Conservation (phyloP, 35 echinoderm and acorn worm species). For the Heliocidaris erythrogramma region DNA sequence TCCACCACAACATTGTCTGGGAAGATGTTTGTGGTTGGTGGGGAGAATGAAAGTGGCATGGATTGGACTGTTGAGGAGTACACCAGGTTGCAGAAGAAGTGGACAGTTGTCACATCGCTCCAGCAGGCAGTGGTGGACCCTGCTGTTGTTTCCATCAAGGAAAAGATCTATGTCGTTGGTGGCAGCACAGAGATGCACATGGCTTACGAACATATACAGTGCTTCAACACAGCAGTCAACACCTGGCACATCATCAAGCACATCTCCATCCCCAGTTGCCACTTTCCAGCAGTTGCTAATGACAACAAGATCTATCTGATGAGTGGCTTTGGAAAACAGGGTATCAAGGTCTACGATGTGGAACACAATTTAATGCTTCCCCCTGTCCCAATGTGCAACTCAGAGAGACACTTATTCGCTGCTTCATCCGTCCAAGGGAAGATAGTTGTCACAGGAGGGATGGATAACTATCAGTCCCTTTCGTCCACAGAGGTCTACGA, state of each 20-base stretch:
- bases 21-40: constrained; percentile 61
- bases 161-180: constrained; percentile 68
- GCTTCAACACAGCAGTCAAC: constrained; percentile 47
- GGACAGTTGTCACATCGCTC: constrained; percentile 59
- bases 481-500: constrained; percentile 49
- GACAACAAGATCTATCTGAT: constrained; percentile 68
- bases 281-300: constrained; percentile 60
- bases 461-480: constrained; percentile 63
- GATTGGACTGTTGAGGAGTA: constrained; percentile 62
- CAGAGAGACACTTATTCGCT: constrained; percentile 74
- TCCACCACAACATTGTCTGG: constrained; percentile 27
- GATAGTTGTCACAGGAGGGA: constrained; percentile 68
- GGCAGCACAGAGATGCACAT: constrained; percentile 40
- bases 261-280: constrained; percentile 50
- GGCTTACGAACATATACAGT: constrained; percentile 67
- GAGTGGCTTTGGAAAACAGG: constrained; percentile 57
- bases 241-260: constrained; percentile 58
- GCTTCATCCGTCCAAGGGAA: constrained; percentile 50
- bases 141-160: constrained; percentile 63
- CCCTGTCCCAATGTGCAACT: constrained; percentile 59
- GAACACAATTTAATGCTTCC: constrained; percentile 44
- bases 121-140: constrained; percentile 54
- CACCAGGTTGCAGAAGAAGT: constrained; percentile 43
- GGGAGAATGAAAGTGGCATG: constrained; percentile 55
- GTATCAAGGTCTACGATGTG: constrained; percentile 75